Evolutionary conservation across 2,888 invertebrate genomes (phyloP).

Genomic region (Copidosoma aretas): DNA sequence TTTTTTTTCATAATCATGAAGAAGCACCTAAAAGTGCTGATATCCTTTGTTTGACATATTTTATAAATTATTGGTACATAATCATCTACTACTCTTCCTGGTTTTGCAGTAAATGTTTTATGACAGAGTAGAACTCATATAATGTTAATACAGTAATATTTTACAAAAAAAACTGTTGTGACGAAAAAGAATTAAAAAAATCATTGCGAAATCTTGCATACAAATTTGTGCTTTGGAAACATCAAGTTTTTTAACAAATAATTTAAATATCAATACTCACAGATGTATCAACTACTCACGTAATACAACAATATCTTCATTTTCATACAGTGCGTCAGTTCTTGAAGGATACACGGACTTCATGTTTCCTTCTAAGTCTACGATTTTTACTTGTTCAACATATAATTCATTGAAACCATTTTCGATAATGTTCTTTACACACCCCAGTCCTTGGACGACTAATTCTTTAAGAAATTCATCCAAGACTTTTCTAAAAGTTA

Average conservation of each 20-base stretch:
- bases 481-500: constrained; percentile 68
- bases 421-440: constrained; percentile 53
- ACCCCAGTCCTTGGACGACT: constrained; percentile 67
- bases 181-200: constrained; percentile 20
- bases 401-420: constrained; percentile 57
- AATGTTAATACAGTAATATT: no score
- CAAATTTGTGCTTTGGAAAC: constrained; percentile 15
- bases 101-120: no score
- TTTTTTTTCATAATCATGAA: no score
- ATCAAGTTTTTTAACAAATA: constrained; percentile 29
- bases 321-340: constrained; percentile 71
- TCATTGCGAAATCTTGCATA: constrained; percentile 17
- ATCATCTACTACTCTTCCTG: no score
- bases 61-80: no score
- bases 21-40: no score
- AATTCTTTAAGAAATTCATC: constrained; percentile 73
- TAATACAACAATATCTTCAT: constrained; percentile 49
- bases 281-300: constrained; percentile 45
- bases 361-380: constrained; percentile 73
- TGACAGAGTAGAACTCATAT: no score
- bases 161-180: no score
- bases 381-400: constrained; percentile 75
- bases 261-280: constrained; percentile 26
- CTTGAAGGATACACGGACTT: constrained; percentile 82
- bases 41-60: no score